Evolutionary conservation across 2,797 vertebrate species (phyloP), one percentile per base, ranked within the genome.

Genomic region (Hyperoplus lanceolatus): DNA sequence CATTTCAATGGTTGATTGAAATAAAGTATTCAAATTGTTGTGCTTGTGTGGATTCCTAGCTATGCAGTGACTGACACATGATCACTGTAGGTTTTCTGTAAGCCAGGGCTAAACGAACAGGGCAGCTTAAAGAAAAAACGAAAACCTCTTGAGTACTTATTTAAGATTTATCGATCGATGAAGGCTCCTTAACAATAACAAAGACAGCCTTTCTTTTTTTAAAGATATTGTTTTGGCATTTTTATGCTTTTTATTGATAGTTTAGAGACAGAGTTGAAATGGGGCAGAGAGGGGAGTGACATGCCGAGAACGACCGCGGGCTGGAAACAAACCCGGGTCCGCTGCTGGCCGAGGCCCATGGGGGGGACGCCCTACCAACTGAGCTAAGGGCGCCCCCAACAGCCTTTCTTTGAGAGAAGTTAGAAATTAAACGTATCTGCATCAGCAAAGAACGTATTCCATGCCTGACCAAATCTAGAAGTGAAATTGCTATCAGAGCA

Each of bases 391-490:
- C 29, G 29, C 29, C 29, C 21, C 29, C 29, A 29, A 6, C 4
- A 42, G 9, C 39, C 53, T 48, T 69, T 64, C 3, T 38, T 29
- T 50, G 12, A 67, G 48, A 51, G 1, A 49, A 57, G 60, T 49
- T 2, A 58, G 21, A 43, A 43, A 21, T 60, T 38, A 75, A 45
- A 18, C 36, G 55, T 36, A 48, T 73, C 15, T 50, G 54, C 13
- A 6, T 14, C 12, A 39, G 1, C 1, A 54, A 58, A n/a, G 42
- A 48, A 41, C 16, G 0, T 68, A 15, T 56, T 61, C 8, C 38
- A 21, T 54, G 46, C 12, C 41, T 42, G 16, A 38, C 41, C 59
- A 77, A 54, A 74, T 81, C 65, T 49, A 49, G 57, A 69, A 29
- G 50, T 54, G 48, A 16, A 68, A 43, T 29, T 12, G 16, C n/a